These are phyloP conservation scores for Phalera bucephala DNA, from an alignment of 2,888 invertebrate genomes.

Conservation along the genomic window DNA sequence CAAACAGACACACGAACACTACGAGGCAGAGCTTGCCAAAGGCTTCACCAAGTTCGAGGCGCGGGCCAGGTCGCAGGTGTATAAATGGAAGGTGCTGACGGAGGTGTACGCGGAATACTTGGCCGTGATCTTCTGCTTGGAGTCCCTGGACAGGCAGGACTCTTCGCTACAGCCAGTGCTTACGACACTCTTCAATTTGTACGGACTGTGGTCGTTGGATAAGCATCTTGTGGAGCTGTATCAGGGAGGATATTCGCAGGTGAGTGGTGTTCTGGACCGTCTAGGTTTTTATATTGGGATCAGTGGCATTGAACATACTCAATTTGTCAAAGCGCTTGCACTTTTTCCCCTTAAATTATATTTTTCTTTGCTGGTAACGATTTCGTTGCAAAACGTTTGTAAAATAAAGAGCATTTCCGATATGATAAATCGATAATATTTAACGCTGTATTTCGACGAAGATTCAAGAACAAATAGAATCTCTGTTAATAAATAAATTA, in stretches of 20 bases:
- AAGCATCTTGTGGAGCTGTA: slow-evolving; percentile 89
- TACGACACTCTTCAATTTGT: slow-evolving; percentile 62
- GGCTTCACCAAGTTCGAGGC: slow-evolving; percentile 89
- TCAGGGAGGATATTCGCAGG: slow-evolving; percentile 81
- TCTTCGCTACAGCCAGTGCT: slow-evolving; percentile 72
- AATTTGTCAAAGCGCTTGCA: no score
- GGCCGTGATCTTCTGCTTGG: slow-evolving; percentile 79
- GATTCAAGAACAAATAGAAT: no score
- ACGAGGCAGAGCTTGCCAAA: slow-evolving; percentile 76
- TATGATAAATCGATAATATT: no score
- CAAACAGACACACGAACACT: slow-evolving; percentile 85
- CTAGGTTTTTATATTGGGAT: no score
- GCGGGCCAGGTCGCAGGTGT: slow-evolving; percentile 91
- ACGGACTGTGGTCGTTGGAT: slow-evolving; percentile 81
- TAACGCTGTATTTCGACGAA: no score
- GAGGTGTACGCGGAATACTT: slow-evolving; percentile 90
- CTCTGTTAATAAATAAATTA: no score
- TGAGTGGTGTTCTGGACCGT: no score
- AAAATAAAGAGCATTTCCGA: no score
- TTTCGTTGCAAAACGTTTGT: no score
- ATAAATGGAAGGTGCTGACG: slow-evolving; percentile 88
- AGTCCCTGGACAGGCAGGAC: slow-evolving; percentile 66
- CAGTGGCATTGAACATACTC: no score
- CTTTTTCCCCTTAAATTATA: no score
- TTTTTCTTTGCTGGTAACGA: no score